Base-by-base conservation (phyloP, 2,113 vertebrate genomes). In the Melanerpes aurifrons region DNA sequence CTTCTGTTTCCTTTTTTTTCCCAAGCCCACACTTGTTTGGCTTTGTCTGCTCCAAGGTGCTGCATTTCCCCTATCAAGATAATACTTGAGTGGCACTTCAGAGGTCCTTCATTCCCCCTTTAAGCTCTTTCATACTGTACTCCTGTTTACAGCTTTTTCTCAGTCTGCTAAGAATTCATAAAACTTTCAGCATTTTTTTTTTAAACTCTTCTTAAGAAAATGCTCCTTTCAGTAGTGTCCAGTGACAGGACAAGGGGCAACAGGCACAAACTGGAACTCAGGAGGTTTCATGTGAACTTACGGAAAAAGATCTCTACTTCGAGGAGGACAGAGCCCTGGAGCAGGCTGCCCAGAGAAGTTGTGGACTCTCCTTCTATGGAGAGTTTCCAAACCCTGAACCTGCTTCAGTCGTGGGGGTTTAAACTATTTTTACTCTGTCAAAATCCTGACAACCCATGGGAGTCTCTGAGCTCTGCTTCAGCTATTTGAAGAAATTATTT, bases 401-500 rank as follows among this genome's bases (percentile, higher is more conserved):
- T 43, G 31, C 48, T 16, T 7, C 2, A 12, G 2, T 6, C 8
- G 76, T 57, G 29, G 50, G 7, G 6, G 0, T 15, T 17, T 47
- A 16, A n/a, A 26, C 4, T n/a, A 10, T 6, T 37, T 82, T 73
- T 47, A 0, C 20, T 63, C 12, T 16, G 12, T 8, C 10, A 61
- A 79, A 69, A n/a, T 56, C 61, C n/a, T 0, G 0, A 1, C 12
- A 17, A 43, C 9, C 17, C 35, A 2, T 11, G 37, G 3, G 2
- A 73, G 12, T 59, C 24, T 35, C 62, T 15, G n/a, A 54, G n/a
- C 50, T 62, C 28, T 37, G 48, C 31, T 69, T 64, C 69, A 20
- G 18, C 24, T 24, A 5, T 48, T 29, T 8, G 31, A 17, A n/a
- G 15, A 62, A 53, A 26, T 3, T 2, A 0, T 16, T 70, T 66